phyloP scores from a whole-genome alignment of 2,113 vertebrate species.

The Brachirus orientalis region DNA sequence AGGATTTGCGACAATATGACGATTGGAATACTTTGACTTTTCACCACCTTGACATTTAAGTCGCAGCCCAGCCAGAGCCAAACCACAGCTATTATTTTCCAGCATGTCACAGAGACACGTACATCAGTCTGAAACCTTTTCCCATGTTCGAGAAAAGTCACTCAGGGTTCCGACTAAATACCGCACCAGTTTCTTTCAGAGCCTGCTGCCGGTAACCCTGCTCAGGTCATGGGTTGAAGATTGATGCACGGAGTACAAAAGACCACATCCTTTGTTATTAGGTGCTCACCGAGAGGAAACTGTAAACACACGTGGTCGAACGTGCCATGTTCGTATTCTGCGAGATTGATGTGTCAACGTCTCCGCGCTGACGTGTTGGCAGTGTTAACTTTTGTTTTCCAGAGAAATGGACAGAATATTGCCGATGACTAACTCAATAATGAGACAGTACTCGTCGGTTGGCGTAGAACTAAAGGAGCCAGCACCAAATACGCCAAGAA shows the following conservation, averaged over 20 bases:
- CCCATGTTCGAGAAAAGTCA: constrained; percentile 37
- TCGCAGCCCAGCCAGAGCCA: constrained; percentile 8
- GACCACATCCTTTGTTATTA: constrained; percentile 62
- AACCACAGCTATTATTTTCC: constrained; percentile 54
- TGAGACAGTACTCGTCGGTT: not conserved
- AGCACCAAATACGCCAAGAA: not conserved
- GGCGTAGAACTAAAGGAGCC: not conserved
- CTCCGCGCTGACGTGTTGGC: not conserved
- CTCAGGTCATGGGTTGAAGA: constrained; percentile 37
- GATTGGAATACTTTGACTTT: not conserved
- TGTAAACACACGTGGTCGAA: constrained; percentile 7
- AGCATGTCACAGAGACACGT: constrained; percentile 12
- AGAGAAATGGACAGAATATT: constrained; percentile 49
- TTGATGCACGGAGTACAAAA: constrained; percentile 4
- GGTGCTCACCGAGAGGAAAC: constrained; percentile 46
- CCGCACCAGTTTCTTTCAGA: constrained; percentile 35
- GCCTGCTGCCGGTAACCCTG: constrained; percentile 31
- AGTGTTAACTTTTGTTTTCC: constrained; percentile 65
- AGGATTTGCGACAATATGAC: not conserved
- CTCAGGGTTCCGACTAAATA: too few species aligned
- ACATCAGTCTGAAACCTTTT: constrained; percentile 34
- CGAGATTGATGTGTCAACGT: constrained; percentile 33
- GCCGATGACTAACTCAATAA: constrained; percentile 31
- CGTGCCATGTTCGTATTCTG: constrained; percentile 8
- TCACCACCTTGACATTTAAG: constrained; percentile 28